phyloP scores from a whole-genome alignment of 2,888 invertebrate genomes.

The Hoplodrina blanda region DNA sequence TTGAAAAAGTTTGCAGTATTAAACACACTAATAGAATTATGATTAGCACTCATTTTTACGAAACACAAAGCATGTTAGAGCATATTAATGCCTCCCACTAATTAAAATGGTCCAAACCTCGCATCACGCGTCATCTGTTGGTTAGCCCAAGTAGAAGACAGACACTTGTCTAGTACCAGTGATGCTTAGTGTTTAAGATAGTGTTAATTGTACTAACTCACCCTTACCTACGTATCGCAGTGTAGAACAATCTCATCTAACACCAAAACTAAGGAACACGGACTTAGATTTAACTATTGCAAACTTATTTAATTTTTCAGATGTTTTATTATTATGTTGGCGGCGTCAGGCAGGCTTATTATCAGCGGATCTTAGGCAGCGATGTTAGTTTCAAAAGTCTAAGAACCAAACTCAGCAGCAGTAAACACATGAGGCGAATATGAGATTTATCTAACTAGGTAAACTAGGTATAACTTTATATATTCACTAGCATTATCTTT shows the following conservation, averaged over 20 bases:
- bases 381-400: slow-evolving; percentile 67
- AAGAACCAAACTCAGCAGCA: slow-evolving; percentile 63
- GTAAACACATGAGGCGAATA: slow-evolving; percentile 62
- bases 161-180: slow-evolving; percentile 23
- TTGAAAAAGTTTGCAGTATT: slow-evolving; percentile 24
- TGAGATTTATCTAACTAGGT: slow-evolving; percentile 57
- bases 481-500: slow-evolving; percentile 65
- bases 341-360: slow-evolving; percentile 76
- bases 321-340: slow-evolving; percentile 77
- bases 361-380: slow-evolving; percentile 68
- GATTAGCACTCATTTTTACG: slow-evolving; percentile 54
- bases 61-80: slow-evolving; percentile 62
- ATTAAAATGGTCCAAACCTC: slow-evolving; percentile 30
- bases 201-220: slow-evolving; percentile 58
- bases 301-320: slow-evolving; percentile 81
- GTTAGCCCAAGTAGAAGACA: slow-evolving; percentile 36
- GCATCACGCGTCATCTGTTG: slow-evolving; percentile 38
- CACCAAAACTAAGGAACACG: slow-evolving; percentile 50
- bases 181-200: slow-evolving; percentile 51
- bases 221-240: slow-evolving; percentile 27
- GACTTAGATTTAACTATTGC: slow-evolving; percentile 70
- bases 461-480: slow-evolving; percentile 63
- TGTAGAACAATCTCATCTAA: slow-evolving; percentile 45
- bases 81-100: slow-evolving; percentile 42
- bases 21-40: slow-evolving; percentile 48